Evolutionary conservation across 2,797 vertebrate species (phyloP), one percentile per base, ranked within the genome.

Genomic region (Peromyscus nudipes): DNA sequence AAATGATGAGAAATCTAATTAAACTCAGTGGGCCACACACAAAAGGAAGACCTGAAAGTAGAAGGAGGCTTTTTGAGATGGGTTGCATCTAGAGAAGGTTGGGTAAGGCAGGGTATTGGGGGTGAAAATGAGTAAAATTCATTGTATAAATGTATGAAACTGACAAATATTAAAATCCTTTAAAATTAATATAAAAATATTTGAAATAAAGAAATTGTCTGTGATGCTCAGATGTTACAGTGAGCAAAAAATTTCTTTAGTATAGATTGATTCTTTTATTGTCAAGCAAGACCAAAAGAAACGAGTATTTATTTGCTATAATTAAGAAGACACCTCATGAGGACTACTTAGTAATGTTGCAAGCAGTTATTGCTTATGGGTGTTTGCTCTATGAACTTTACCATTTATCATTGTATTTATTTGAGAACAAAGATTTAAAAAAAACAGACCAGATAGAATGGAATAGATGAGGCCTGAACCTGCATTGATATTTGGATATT

Each of bases 181-280:
- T 57, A 21, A 88, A 60, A 57, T 40, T 31, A 75, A 88, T 75
- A 60, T 55, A 52, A 52, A 52, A 88, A 88, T 75, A 37, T 57
- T 73, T 87, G 43, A 43, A n/a, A 82, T 21, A 21, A 37, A 91
- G 29, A 73, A 82, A 29, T 85, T 91, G 9, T 40, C 10, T 62
- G 1, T 69, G 82, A 21, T 65, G 4, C 9, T 95, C 31, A 87
- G 57, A 37, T 71, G 12, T 19, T 87, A 49, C 11, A 37, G 27
- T 81, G 80, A 95, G 4, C 79, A 40, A 94, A 95, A 64, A 73
- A 6, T 37, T 89, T 43, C 11, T 81, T 91, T 67, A 81, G 6
- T 34, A 65, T 87, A 97, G 92, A 92, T 34, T 27, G 3, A 76
- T 16, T 75, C 23, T 88, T 91, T 88, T 40, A 64, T 25, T 3